phyloP scores from a whole-genome alignment of 2,113 vertebrate species.

The Monopterus albus region DNA sequence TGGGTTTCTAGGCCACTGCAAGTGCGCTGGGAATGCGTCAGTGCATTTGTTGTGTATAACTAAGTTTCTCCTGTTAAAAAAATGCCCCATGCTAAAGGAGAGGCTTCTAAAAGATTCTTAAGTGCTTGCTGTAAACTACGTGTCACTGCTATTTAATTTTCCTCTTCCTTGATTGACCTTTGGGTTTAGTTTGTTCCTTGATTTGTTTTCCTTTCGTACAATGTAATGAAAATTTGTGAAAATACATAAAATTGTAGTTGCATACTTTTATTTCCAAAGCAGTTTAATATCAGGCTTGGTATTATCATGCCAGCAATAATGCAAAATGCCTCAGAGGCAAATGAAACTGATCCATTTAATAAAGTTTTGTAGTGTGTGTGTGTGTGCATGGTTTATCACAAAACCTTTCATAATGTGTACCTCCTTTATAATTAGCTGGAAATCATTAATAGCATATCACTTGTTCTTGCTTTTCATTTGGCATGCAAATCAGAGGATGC shows the following conservation, averaged over 20 bases:
- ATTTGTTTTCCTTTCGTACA: constrained; percentile 50
- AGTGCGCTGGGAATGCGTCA: constrained; percentile 21
- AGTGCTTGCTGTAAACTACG: constrained; percentile 10
- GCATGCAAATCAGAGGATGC: constrained; percentile 15
- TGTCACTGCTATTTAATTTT: neutral
- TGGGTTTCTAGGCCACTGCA: constrained; percentile 51
- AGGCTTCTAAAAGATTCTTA: constrained; percentile 37
- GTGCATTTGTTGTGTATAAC: constrained; percentile 43
- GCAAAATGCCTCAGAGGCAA: constrained; percentile 40
- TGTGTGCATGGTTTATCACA: constrained; percentile 32
- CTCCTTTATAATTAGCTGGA: constrained; percentile 22
- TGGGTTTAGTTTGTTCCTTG: constrained; percentile 17
- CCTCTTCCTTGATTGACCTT: neutral
- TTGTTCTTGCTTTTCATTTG: constrained; percentile 14
- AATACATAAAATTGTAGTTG: constrained; percentile 37
- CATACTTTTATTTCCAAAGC: constrained; percentile 38
- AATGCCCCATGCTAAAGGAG: constrained; percentile 1
- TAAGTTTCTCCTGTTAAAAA: constrained; percentile 39
- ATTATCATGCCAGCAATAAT: constrained; percentile 44
- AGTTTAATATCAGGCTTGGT: constrained; percentile 1
- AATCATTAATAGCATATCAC: constrained; percentile 40
- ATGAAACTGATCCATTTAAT: constrained; percentile 52
- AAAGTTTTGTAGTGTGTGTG: constrained; percentile 22
- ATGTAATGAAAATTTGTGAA: constrained; percentile 39
- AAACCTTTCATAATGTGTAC: neutral